These are phyloP conservation scores for Ceratotherium simum DNA, from an alignment of 2,113 vertebrate genomes.

Conservation along the genomic window DNA sequence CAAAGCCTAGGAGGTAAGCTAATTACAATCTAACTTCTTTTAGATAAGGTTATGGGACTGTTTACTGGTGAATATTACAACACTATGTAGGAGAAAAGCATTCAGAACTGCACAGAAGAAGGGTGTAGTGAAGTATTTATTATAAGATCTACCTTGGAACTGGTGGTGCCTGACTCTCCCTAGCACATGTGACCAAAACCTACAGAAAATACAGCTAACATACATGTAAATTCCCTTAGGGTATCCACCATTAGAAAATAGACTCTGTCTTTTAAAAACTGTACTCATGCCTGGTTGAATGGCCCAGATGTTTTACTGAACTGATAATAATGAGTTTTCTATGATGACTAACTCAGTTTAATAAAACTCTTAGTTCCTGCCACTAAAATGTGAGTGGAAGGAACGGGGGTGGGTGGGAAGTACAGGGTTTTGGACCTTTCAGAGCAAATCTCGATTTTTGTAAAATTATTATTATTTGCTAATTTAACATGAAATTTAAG, in stretches of 20 bases:
- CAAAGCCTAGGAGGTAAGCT: conserved; percentile 89
- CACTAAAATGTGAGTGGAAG: neutral
- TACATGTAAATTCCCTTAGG: neutral
- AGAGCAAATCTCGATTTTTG: conserved; percentile 24
- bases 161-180: neutral
- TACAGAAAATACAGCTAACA: neutral
- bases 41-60: neutral
- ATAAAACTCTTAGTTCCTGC: neutral
- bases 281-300: neutral
- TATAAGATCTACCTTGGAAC: neutral
- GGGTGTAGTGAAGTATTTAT: neutral
- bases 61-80: neutral
- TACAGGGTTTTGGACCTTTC: neutral
- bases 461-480: neutral
- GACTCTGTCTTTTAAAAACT: neutral
- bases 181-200: neutral
- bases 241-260: neutral
- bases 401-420: neutral
- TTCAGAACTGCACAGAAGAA: neutral
- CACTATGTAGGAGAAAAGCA: neutral
- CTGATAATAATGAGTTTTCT: neutral
- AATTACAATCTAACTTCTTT: neutral
- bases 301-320: neutral
- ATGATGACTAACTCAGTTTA: neutral
- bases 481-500: conserved; percentile 13